Evolutionary conservation across 2,888 invertebrate genomes (phyloP), one percentile per base, ranked within the genome.

Genomic region (Drosophila koepferae): DNA sequence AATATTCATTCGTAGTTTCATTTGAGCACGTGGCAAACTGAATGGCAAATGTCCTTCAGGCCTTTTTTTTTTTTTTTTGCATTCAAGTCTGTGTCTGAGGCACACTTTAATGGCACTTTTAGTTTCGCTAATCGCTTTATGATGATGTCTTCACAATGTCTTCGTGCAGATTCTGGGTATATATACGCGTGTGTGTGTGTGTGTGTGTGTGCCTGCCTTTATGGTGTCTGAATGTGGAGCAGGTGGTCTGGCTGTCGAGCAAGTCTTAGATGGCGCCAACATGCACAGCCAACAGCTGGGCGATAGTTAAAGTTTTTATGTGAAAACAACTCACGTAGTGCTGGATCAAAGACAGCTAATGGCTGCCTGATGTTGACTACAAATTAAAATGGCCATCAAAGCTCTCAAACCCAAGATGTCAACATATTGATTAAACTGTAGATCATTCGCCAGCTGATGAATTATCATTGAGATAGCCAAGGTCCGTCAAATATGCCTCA

Each of bases 71-170:
- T 23, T 28, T 28, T 28, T 28, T 54, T 68, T 56, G 63, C 63
- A 58, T 58, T 73, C 56, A 46, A 64, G 60, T 46, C 73, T 23
- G n/a, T 51, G 62, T 67, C 59, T 53, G 31, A 83, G 77, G 72
- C 88, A 80, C 87, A 82, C 87, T 83, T 83, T 87, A 87, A 83
- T 87, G 86, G 80, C 80, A 85, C 82, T 87, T 83, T 87, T 85
- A 83, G 88, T 87, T 83, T 70, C 72, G 74, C 88, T 83, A 87
- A 83, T 83, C 86, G 82, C 86, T 87, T 83, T 83, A 87, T 83
- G 88, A 83, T 87, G 82, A 87, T 87, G 86, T 87, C 88, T 79
- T 71, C 60, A 14, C 67, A 59, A 56, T 44, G 56, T 40, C 28
- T 59, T 44, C 36, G 34, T 53, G 16, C 64, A 38, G n/a, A n/a